Conservation (phyloP, 2,113 vertebrate genomes). For the Toxotes jaculatrix region DNA sequence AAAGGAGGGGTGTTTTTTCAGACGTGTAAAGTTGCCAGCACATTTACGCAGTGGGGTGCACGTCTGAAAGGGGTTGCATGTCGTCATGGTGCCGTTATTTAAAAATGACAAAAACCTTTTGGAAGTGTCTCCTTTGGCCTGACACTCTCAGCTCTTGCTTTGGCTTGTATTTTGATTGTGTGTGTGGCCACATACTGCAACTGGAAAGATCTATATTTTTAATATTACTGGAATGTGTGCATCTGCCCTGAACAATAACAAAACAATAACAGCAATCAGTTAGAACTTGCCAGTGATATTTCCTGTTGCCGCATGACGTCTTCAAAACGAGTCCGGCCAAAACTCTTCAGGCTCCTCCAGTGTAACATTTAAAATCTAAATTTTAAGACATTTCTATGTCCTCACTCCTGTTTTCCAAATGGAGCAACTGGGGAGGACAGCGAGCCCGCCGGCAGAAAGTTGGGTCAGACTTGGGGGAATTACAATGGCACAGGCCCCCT, state of each 20-base stretch:
- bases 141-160: too few species aligned
- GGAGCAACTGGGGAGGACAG: background rate
- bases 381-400: background rate
- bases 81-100: too few species aligned
- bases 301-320: background rate
- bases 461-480: constrained; percentile 54
- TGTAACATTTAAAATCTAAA: background rate
- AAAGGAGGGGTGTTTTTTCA: too few species aligned
- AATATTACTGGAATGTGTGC: too few species aligned
- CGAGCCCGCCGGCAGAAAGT: background rate
- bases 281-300: background rate
- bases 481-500: constrained; percentile 22
- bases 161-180: too few species aligned
- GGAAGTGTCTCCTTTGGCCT: too few species aligned
- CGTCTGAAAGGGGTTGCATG: too few species aligned
- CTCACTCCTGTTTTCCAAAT: background rate
- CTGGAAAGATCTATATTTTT: background rate
- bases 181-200: too few species aligned
- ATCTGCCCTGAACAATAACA: background rate
- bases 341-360: background rate
- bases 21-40: too few species aligned
- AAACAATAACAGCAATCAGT: background rate
- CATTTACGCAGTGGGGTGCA: too few species aligned
- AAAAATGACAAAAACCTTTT: too few species aligned
- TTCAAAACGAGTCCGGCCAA: background rate